A percentile compares a stretch with the other conserved stretches of the same genome.
These are phyloP conservation scores for Amphimallon solstitiale DNA, from an alignment of 2,888 invertebrate species.

Conservation along the genomic window DNA sequence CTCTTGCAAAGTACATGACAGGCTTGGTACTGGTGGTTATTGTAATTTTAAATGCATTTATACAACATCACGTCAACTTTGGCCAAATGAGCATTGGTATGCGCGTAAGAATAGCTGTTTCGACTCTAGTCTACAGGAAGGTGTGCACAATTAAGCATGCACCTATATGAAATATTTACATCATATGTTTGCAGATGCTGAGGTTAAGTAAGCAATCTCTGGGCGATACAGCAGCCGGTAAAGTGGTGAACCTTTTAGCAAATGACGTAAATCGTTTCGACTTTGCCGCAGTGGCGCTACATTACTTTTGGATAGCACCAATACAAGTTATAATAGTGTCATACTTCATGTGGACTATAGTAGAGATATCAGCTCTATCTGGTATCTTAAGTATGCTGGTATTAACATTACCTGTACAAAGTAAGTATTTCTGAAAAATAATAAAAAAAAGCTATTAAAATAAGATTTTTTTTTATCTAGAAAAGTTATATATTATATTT, in stretches of 20 bases:
- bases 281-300: slow-evolving; percentile 72
- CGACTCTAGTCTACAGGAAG: slow-evolving; percentile 81
- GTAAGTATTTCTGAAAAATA: slow-evolving; percentile 37
- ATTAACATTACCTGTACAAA: slow-evolving; percentile 65
- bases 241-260: slow-evolving; percentile 84
- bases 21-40: slow-evolving; percentile 42
- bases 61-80: slow-evolving; percentile 71
- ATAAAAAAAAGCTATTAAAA: slow-evolving; percentile 37
- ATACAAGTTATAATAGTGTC: slow-evolving; percentile 73
- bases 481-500: no score
- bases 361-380: slow-evolving; percentile 67
- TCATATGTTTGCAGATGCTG: slow-evolving; percentile 63
- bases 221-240: slow-evolving; percentile 83
- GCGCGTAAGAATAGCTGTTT: slow-evolving; percentile 77
- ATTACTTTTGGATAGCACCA: slow-evolving; percentile 84
- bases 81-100: slow-evolving; percentile 73
- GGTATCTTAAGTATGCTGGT: slow-evolving; percentile 69
- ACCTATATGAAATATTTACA: slow-evolving; percentile 5
- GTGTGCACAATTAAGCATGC: slow-evolving; percentile 60
- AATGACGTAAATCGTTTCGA: slow-evolving; percentile 88
- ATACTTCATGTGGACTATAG: slow-evolving; percentile 67
- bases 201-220: slow-evolving; percentile 74
- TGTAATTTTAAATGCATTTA: slow-evolving; percentile 41
- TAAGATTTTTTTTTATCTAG: no score
- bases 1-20: slow-evolving; percentile 43